Conservation (phyloP, 2,888 invertebrate species). For the Lepidochitona cinerea region DNA sequence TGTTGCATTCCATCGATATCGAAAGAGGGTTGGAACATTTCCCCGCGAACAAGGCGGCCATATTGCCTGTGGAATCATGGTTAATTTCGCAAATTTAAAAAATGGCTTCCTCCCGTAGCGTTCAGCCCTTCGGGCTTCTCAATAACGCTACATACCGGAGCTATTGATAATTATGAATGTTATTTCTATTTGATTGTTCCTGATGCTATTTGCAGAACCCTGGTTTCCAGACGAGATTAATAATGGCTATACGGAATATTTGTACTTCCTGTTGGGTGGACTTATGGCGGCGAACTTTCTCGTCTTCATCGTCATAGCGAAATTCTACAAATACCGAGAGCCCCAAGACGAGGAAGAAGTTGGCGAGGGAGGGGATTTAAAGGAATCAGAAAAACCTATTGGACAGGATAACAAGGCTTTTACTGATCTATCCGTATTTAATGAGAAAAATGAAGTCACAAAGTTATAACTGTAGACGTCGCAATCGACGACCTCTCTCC, state of each 20-base stretch:
- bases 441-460: background rate
- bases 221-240: constrained; percentile 60
- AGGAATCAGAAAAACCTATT: background rate
- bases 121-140: no score
- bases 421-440: background rate
- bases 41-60: no score
- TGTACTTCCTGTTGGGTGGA: constrained; percentile 51
- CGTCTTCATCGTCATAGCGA: constrained; percentile 43
- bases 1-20: no score
- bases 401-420: background rate
- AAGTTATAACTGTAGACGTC: background rate
- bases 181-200: no score
- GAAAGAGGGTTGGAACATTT: no score
- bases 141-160: no score
- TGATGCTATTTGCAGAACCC: constrained; percentile 47
- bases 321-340: constrained; percentile 40
- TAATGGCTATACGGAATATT: constrained; percentile 48
- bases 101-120: no score
- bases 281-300: constrained; percentile 43
- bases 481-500: no score
- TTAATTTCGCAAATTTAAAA: no score
- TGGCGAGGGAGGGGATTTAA: background rate
- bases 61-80: no score
- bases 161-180: no score
- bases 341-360: background rate